These are phyloP conservation scores for Venusia cambrica DNA, from an alignment of 2,888 invertebrate genomes.

Conservation along the genomic window DNA sequence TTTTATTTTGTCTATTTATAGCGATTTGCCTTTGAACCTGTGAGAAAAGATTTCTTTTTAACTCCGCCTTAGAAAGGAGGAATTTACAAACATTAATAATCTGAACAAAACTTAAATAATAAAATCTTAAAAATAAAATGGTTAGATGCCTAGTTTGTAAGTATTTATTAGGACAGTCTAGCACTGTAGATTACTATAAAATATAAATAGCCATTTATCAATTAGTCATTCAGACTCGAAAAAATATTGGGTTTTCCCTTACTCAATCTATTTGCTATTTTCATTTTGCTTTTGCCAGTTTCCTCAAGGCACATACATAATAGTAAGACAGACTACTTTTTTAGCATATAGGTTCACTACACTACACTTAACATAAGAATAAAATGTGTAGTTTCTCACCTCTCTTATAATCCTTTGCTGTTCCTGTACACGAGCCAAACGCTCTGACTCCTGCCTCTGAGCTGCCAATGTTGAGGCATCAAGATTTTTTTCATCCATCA, in stretches of 20 bases:
- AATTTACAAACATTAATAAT: conserved; percentile 10
- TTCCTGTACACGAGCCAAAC: conserved; percentile 90
- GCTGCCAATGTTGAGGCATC: conserved; percentile 96
- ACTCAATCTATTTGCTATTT: too few species aligned
- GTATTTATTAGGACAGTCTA: too few species aligned
- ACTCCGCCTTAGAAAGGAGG: conserved; percentile 18
- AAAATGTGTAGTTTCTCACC: conserved; percentile 38
- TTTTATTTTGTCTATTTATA: conserved; percentile 86
- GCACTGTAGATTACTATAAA: too few species aligned
- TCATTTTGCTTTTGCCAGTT: too few species aligned
- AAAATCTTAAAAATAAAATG: conserved; percentile 2
- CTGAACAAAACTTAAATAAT: too few species aligned
- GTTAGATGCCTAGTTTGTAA: too few species aligned
- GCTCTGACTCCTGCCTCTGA: conserved; percentile 95
- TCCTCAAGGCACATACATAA: too few species aligned
- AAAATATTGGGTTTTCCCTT: too few species aligned
- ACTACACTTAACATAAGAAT: neutral
- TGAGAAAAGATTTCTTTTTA: conserved; percentile 18
- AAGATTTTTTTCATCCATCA: conserved; percentile 95
- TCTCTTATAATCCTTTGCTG: conserved; percentile 91
- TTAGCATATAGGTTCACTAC: too few species aligned
- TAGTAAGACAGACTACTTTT: too few species aligned
- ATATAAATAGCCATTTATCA: too few species aligned
- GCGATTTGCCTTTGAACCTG: conserved; percentile 89
- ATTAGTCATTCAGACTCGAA: too few species aligned